Percentiles rank a stretch among this genome's conserved stretches.
phyloP scores from a whole-genome alignment of 2,797 vertebrate species.

The Rallus crepitans region DNA sequence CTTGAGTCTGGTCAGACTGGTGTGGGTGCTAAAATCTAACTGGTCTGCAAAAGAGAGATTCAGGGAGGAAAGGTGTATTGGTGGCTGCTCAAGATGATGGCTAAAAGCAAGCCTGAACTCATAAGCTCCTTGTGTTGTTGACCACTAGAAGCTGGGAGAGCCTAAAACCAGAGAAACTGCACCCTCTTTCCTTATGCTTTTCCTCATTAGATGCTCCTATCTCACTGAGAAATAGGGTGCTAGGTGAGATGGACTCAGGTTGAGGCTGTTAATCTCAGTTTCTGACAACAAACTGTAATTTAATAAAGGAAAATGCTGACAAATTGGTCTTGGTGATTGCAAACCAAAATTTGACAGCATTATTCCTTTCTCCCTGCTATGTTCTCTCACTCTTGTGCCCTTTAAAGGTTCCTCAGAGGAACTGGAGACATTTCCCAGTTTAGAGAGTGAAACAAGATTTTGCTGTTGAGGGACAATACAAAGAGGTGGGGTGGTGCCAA shows the following conservation, averaged over 20 bases:
- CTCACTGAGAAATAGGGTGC: background rate
- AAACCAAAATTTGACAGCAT: background rate
- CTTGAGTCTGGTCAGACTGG: background rate
- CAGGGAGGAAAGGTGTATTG: fast-evolving
- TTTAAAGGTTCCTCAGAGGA: background rate
- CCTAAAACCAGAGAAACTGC: background rate
- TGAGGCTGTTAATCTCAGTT: background rate
- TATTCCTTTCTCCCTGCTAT: background rate
- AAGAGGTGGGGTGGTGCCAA: background rate
- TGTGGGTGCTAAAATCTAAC: background rate
- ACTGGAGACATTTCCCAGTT: background rate
- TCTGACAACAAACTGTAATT: background rate
- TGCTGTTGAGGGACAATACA: fast-evolving
- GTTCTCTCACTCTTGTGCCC: background rate
- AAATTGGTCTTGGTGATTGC: background rate
- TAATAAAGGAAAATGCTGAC: background rate
- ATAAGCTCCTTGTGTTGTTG: background rate
- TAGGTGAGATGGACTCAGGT: background rate
- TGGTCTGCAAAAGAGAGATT: background rate
- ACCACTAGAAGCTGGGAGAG: background rate
- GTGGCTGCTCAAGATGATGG: background rate
- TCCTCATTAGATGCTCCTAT: background rate
- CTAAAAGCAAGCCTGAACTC: background rate
- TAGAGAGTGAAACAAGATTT: background rate
- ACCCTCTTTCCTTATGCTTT: background rate